These are phyloP conservation scores for Muschampia staudingeri DNA, from an alignment of 2,888 invertebrate species.

Conservation along the genomic window DNA sequence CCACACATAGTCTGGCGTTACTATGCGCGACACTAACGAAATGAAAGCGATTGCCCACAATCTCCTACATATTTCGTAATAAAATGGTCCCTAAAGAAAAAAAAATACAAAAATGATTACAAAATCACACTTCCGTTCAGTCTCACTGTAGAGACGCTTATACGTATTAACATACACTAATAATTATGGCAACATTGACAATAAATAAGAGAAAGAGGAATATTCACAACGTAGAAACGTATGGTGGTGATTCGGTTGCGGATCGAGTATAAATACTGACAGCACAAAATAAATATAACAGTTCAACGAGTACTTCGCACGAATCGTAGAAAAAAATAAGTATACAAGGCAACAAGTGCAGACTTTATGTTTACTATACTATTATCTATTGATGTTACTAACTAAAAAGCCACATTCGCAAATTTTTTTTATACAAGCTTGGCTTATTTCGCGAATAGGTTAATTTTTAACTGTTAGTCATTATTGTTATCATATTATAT, in stretches of 20 bases:
- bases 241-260: conserved; percentile 32
- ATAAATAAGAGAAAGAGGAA: conserved; percentile 87
- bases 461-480: conserved; percentile 85
- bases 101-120: conserved; percentile 82
- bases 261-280: conserved; percentile 77
- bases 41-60: conserved; percentile 73
- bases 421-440: conserved; percentile 85
- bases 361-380: conserved; percentile 89
- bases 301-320: conserved; percentile 80
- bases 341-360: conserved; percentile 91
- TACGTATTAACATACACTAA: conserved; percentile 90
- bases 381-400: conserved; percentile 84
- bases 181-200: conserved; percentile 91
- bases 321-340: conserved; percentile 85
- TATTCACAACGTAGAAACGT: conserved; percentile 82
- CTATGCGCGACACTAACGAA: conserved; percentile 72
- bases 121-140: conserved; percentile 86
- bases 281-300: conserved; percentile 85
- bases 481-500: conserved; percentile 78
- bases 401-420: conserved; percentile 88
- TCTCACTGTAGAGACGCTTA: conserved; percentile 83
- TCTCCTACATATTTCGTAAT: conserved; percentile 81
- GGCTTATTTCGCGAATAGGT: conserved; percentile 88
- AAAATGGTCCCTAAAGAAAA: conserved; percentile 90
- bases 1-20: conserved; percentile 83